These are phyloP conservation scores for Anguilla marmorata DNA, from an alignment of 2,797 vertebrate genomes.

Conservation along the genomic window DNA sequence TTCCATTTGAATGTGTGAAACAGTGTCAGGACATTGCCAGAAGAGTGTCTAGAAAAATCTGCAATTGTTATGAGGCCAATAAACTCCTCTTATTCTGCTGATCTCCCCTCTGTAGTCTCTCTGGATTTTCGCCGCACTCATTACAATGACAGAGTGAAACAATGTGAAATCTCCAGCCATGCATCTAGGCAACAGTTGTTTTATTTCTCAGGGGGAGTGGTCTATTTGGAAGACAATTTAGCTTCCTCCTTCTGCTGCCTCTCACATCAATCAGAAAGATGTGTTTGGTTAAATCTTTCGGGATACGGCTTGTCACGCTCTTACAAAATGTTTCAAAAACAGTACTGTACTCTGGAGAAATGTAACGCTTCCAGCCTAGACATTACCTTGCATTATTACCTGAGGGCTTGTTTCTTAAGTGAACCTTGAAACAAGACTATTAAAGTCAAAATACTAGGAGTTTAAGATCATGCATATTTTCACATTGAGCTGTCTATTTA, in stretches of 20 bases:
- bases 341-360: constrained; percentile 5
- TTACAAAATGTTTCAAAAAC: constrained; percentile 9
- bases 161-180: neutral
- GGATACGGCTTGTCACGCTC: constrained; percentile 1
- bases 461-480: neutral
- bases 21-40: neutral
- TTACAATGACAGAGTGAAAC: neutral
- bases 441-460: neutral
- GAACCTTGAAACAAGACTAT: constrained; percentile 16
- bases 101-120: neutral
- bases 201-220: neutral
- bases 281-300: constrained; percentile 7
- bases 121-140: neutral
- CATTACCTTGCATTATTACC: neutral
- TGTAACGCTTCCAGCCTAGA: neutral
- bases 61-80: neutral
- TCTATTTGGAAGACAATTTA: constrained; percentile 12
- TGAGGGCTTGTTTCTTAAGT: neutral
- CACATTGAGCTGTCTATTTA: neutral
- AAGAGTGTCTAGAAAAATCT: neutral
- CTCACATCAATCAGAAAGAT: neutral
- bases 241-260: neutral
- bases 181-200: constrained; percentile 18
- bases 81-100: constrained; percentile 8
- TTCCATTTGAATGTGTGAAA: neutral